Base-by-base conservation (phyloP, 2,113 vertebrate genomes). In the Tiliqua scincoides region DNA sequence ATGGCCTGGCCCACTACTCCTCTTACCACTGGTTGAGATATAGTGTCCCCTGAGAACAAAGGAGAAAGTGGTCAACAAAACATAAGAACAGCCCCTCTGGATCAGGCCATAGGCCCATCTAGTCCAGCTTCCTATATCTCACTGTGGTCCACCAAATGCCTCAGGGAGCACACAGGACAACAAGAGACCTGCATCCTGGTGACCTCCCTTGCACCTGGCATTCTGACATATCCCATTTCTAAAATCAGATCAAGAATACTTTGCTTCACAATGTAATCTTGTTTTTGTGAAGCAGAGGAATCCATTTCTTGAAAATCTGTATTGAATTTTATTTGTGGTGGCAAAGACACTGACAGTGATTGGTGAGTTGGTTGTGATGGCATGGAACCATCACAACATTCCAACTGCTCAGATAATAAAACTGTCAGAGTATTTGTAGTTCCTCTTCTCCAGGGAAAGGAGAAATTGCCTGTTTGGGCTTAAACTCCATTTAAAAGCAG, bases 1-100 rank as follows among this genome's bases (percentile, higher is more conserved):
- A 96, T 89, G 0, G 92, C 74, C 6, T 95, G 90, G 5, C 97
- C 97, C 21, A 92, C 30, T 7, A 78, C 1, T 1, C 85, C 96
- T n/a, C 1, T 91, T 80, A 96, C 74, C 0, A 21, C 23, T 0
- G 2, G 37, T 15, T 91, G 71, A 4, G 91, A 72, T 4, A n/a
- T 17, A 0, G 17, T 43, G 5, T 84, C 25, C 18, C 71, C 93
- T 94, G 48, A 4, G 23, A 75, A 62, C 23, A 70, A 84, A 82
- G 18, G 37, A 61, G 1, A 86, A 85, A 83, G 67, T 1, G 21
- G 10, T 43, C 1, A n/a, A n/a, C n/a, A n/a, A n/a, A n/a, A n/a
- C n/a, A n/a, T n/a, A n/a, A n/a, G n/a, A n/a, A n/a, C n/a, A n/a
- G n/a, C n/a, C n/a, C n/a, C n/a, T n/a, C n/a, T n/a, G n/a, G n/a